Base-by-base conservation (phyloP, 2,888 invertebrate genomes). In the Harmothoe impar region DNA sequence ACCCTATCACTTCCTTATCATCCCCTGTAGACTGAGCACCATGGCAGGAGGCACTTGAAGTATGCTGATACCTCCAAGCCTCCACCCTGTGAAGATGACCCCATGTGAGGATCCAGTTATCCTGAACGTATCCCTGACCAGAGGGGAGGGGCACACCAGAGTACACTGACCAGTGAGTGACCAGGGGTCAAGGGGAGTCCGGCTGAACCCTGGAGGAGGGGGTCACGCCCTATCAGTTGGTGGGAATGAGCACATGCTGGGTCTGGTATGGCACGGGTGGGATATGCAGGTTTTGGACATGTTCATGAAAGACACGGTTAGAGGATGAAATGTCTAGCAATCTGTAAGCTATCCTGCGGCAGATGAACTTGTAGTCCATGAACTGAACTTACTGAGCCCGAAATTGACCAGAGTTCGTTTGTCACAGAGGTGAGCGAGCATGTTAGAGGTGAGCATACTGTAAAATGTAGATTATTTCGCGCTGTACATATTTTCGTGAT, bases 1-100 rank as follows among this genome's bases (percentile, higher is more conserved):
- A 43, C 43, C 43, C 3, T 43, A 43, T 43, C 43, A 43, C 5
- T 43, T 43, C 43, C 43, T 43, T 43, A 43, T 43, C 43, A 15
- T n/a, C 7, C 20, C 62, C 7, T 62, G 62, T n/a, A 15, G 3
- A n/a, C 62, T 62, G 62, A 15, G 23, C 1, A 20, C 62, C 62
- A 62, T 62, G 23, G 62, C 20, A 62, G 62, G 62, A 62, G 62
- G 62, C 62, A 62, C 62, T 62, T 62, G 62, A n/a, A n/a, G 62
- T 62, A 62, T 62, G 62, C 20, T 20, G 62, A 15, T 15, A 20
- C 20, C 23, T 62, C 62, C 0, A 3, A 43, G 43, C 43, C 43
- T 43, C 43, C 43, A 7, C 43, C 20, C 62, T 62, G 20, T 20
- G 23, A 62, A n/a, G 23, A 62, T 62, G 62, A 62, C 23, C 20